phyloP scores from a whole-genome alignment of 2,797 vertebrate genomes.

The Agapornis canus region DNA sequence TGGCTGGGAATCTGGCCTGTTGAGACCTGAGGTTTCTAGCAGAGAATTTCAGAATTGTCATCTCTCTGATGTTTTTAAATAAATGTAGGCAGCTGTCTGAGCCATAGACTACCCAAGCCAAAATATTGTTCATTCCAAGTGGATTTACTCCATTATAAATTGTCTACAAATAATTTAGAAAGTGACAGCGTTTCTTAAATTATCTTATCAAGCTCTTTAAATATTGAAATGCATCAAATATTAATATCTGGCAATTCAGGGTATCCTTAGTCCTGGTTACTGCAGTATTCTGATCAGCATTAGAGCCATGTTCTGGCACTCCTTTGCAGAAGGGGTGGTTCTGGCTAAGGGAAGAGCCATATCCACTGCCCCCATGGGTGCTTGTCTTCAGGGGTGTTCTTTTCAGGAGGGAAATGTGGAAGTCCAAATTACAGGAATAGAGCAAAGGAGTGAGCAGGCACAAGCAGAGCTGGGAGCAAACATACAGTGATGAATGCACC shows the following conservation, averaged over 20 bases:
- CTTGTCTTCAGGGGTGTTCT: neutral
- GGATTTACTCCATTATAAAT: conserved; percentile 49
- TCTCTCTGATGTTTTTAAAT: conserved; percentile 36
- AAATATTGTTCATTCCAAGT: conserved; percentile 42
- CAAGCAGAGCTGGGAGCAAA: neutral
- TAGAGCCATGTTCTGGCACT: neutral
- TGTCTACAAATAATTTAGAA: conserved; percentile 61
- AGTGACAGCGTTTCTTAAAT: conserved; percentile 58
- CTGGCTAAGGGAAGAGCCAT: neutral
- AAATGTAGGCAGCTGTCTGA: conserved; percentile 17
- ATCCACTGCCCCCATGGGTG: fast-evolving
- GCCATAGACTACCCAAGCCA: neutral
- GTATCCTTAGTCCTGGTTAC: neutral
- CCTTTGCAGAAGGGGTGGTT: neutral
- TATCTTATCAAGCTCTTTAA: conserved; percentile 65
- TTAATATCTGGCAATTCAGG: conserved; percentile 47
- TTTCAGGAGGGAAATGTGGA: neutral
- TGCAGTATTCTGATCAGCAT: neutral
- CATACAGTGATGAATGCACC: fast-evolving
- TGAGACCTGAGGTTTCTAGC: conserved; percentile 10
- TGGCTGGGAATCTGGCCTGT: neutral
- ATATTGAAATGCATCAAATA: conserved; percentile 69
- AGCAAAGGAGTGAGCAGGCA: neutral
- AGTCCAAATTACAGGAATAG: neutral
- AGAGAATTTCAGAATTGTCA: neutral